Percentiles rank a stretch among this genome's conserved stretches.
These are phyloP conservation scores for Beris chalybata DNA, from an alignment of 2,888 invertebrate species.

Conservation along the genomic window DNA sequence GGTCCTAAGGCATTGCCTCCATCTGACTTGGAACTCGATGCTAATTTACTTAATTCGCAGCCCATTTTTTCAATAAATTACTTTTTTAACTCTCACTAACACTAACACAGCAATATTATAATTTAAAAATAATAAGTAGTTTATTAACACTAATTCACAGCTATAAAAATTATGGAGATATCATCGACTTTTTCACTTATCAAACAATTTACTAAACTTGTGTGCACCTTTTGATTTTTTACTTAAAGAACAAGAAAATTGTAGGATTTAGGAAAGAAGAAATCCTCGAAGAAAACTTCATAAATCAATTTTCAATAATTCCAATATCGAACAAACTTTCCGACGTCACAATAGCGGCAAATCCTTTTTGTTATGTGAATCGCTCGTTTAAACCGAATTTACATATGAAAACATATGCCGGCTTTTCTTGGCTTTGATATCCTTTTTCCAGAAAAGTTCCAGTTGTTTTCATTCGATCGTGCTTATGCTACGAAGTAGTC, in stretches of 20 bases:
- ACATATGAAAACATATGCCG: not conserved
- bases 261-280: not conserved
- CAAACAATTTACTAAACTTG: not conserved
- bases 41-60: slow-evolving; percentile 76
- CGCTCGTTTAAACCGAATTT: not conserved
- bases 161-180: too few species aligned
- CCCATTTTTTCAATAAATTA: slow-evolving; percentile 61
- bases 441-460: not conserved
- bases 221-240: not conserved
- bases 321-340: slow-evolving; percentile 17
- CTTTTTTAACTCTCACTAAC: slow-evolving; percentile 7
- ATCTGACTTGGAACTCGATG: slow-evolving; percentile 52
- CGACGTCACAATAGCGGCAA: slow-evolving; percentile 17
- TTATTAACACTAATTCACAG: too few species aligned
- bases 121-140: not conserved
- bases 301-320: slow-evolving; percentile 4
- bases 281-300: not conserved
- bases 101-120: slow-evolving; percentile 5
- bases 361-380: slow-evolving; percentile 2
- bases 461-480: slow-evolving; percentile 9
- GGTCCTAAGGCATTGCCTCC: slow-evolving; percentile 56
- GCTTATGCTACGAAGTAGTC: slow-evolving; percentile 17
- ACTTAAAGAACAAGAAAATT: not conserved
- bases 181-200: not conserved
- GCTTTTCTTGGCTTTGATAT: not conserved